Base-by-base conservation (phyloP, 2,113 vertebrate species). In the Nerophis lumbriciformis region DNA sequence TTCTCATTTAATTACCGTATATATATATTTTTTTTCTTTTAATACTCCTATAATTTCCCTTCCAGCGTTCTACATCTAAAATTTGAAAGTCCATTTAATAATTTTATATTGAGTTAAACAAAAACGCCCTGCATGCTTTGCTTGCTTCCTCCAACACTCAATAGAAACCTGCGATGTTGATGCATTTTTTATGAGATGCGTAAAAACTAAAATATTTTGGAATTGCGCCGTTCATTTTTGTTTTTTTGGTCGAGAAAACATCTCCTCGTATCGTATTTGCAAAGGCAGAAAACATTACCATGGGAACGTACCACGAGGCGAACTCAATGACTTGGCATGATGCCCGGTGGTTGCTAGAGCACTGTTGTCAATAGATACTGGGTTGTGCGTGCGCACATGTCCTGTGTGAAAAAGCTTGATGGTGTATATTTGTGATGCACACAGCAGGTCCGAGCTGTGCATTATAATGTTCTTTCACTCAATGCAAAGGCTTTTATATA, bases 341-440 rank as follows among this genome's bases (percentile, higher is more conserved):
- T 89, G 89, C 89, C 89, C 89, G 79, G 68, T 76, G 84, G 89
- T 90, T 90, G 88, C 89, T 89, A 90, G 87, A 87, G 88, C 85
- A 89, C 83, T 74, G 85, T 86, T 84, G 82, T 88, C 80, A 85
- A 75, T 83, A 84, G 83, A 78, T 87, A 86, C 85, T 84, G 82
- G 86, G 76, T 82, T 75, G 37, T 52, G 48, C 21, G 10, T 59
- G 54, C 80, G 73, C 79, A 64, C 80, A 37, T 70, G 68, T 62
- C 62, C 39, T 66, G 44, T 61, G 54, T 59, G 42, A 37, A 51
- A 36, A 21, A 55, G 50, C 47, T 37, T 54, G 7, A 37, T n/a
- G 45, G 13, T 13, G 12, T 42, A 42, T 45, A 37, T 52, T n/a
- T 13, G 13, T 38, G 35, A 28, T 12, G 19, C 16, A 47, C 19